phyloP scores from a whole-genome alignment of 2,113 vertebrate species.

The Danio rerio region DNA sequence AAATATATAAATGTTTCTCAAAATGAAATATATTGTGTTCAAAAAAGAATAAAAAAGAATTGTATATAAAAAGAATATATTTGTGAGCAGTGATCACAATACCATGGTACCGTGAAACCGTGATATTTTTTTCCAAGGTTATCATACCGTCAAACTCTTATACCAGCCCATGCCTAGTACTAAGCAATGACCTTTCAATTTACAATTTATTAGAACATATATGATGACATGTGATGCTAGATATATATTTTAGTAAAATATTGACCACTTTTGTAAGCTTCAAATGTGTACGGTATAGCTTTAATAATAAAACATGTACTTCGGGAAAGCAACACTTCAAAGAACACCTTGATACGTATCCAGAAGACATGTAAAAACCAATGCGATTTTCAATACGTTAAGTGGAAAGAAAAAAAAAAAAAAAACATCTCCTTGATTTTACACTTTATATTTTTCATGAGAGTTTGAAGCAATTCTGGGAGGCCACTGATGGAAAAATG shows the following conservation, averaged over 20 bases:
- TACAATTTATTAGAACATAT: too few species aligned
- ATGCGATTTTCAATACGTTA: neutral
- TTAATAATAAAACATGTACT: neutral
- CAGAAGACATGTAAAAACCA: neutral
- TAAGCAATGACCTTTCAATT: too few species aligned
- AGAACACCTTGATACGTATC: neutral
- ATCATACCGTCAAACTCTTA: too few species aligned
- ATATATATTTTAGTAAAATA: neutral
- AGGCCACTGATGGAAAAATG: conserved; percentile 13
- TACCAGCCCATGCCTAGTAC: too few species aligned
- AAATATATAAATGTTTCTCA: too few species aligned
- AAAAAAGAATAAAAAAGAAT: too few species aligned
- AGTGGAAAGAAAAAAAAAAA: neutral
- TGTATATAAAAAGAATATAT: too few species aligned
- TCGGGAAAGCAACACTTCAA: neutral
- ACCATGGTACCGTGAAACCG: too few species aligned
- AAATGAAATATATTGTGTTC: too few species aligned
- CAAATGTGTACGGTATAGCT: neutral
- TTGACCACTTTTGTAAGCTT: neutral
- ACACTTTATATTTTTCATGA: conserved; percentile 28
- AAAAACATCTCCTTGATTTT: neutral
- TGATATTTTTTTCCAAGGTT: too few species aligned
- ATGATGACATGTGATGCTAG: too few species aligned
- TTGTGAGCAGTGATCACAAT: too few species aligned
- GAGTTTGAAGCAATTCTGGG: conserved; percentile 16